Evolutionary conservation across 1,140 invertebrate species (phyloP).

Genomic region (Cardiocondyla obscurior): DNA sequence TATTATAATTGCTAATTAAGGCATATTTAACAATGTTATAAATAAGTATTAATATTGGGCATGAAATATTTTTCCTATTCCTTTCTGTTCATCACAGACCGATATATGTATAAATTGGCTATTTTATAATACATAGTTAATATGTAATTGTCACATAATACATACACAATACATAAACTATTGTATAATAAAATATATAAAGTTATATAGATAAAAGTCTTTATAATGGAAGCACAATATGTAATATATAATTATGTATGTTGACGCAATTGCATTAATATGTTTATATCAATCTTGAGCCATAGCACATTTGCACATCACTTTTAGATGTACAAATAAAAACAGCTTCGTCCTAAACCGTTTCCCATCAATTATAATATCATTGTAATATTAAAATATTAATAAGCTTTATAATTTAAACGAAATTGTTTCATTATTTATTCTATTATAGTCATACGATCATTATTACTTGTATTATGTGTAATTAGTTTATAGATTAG

Average conservation of each 20-base stretch:
- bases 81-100: conserved; percentile 43
- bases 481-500: not conserved
- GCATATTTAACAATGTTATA: conserved; percentile 20
- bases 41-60: conserved; percentile 18
- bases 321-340: not conserved
- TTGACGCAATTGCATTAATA: not conserved
- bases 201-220: not conserved
- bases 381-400: not conserved
- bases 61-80: conserved; percentile 22
- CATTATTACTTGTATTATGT: not conserved
- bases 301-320: not conserved
- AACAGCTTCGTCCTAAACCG: not conserved
- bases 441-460: not conserved
- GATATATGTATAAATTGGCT: conserved; percentile 11
- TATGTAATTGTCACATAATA: not conserved
- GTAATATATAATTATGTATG: not conserved
- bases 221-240: conserved; percentile 3
- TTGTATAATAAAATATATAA: not conserved
- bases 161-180: conserved; percentile 3
- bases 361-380: not conserved
- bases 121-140: conserved; percentile 30
- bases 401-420: conserved; percentile 3
- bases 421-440: not conserved
- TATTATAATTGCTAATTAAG: not conserved
- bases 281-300: conserved; percentile 24